Percentiles rank a stretch among this genome's conserved stretches.
Conservation (phyloP, 2,113 vertebrate species). For the Recurvirostra avosetta region DNA sequence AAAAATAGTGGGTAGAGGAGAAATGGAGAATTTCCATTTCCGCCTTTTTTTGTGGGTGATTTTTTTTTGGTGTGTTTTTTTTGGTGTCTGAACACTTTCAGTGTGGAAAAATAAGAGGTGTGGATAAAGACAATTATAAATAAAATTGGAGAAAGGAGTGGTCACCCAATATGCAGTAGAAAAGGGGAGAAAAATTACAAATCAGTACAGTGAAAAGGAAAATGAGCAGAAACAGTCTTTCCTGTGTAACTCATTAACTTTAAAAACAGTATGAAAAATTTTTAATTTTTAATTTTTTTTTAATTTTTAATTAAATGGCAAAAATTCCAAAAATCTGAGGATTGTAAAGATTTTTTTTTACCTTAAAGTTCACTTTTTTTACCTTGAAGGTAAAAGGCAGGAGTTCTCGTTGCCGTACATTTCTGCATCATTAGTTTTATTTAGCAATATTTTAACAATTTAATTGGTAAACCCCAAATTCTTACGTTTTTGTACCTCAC, state of each 20-base stretch:
- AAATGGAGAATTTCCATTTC: not conserved
- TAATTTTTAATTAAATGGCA: no score
- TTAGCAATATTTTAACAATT: not conserved
- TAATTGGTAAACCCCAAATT: not conserved
- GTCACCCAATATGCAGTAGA: not conserved
- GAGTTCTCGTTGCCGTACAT: not conserved
- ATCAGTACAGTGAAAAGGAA: not conserved
- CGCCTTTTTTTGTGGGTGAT: no score
- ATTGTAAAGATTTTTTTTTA: not conserved
- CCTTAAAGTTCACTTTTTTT: not conserved
- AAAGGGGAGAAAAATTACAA: not conserved
- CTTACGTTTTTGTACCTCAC: not conserved
- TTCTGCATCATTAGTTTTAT: not conserved
- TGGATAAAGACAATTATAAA: not conserved
- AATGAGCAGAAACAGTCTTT: not conserved
- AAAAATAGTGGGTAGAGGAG: not conserved
- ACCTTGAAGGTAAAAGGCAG: no score
- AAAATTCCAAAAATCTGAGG: not conserved
- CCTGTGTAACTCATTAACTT: not conserved
- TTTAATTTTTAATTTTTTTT: no score
- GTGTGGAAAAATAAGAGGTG: accelerated
- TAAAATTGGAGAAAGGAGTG: not conserved
- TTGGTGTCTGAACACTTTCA: not conserved
- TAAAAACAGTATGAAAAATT: not conserved
- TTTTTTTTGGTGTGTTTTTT: not conserved